phyloP scores from a whole-genome alignment of 2,888 invertebrate genomes.

The Ophonus ardosiacus region DNA sequence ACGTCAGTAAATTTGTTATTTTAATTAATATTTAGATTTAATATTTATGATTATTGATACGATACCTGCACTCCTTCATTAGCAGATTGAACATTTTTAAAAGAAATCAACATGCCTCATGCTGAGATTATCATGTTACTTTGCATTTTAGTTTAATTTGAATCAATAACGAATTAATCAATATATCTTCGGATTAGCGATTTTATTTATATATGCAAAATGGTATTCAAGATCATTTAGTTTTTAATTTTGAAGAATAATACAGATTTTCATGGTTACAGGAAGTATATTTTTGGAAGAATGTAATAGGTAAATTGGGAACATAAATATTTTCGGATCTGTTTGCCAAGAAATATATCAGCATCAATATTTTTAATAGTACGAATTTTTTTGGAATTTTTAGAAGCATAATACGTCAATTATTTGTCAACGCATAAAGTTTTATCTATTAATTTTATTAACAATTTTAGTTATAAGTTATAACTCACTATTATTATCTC shows the following conservation, averaged over 20 bases:
- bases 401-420: not conserved
- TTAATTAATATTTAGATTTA: constrained; percentile 52
- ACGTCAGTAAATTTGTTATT: constrained; percentile 52
- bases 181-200: not conserved
- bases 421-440: too few species aligned
- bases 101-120: not conserved
- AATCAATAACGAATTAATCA: constrained; percentile 30
- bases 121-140: constrained; percentile 31
- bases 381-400: not conserved
- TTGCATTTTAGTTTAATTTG: constrained; percentile 38
- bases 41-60: constrained; percentile 38
- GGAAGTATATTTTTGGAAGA: constrained; percentile 7
- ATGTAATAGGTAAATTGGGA: not conserved
- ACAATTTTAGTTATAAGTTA: too few species aligned
- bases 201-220: not conserved
- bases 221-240: not conserved
- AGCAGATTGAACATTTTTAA: constrained; percentile 4
- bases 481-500: too few species aligned
- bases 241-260: not conserved
- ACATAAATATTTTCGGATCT: constrained; percentile 14
- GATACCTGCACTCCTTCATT: constrained; percentile 47
- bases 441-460: too few species aligned
- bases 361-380: constrained; percentile 12
- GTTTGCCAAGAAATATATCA: constrained; percentile 16
- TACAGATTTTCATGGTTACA: not conserved